Base-by-base conservation (phyloP, 2,888 invertebrate species). In the Gymnocheta viridis region DNA sequence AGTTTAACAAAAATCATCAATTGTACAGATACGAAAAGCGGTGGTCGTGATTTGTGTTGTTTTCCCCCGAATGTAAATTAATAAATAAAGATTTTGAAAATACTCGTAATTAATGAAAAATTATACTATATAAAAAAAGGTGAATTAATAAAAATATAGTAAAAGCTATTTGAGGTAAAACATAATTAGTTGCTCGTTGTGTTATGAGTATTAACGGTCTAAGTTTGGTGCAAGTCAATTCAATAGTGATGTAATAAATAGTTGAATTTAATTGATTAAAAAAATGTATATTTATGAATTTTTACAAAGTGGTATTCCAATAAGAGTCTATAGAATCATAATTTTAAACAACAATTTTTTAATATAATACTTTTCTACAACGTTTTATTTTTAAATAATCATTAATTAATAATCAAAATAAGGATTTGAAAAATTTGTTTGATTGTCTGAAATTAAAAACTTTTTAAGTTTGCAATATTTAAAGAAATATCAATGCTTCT, bases 1-100 rank as follows among this genome's bases (percentile, higher is more conserved):
- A 84, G 84, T 82, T 77, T 62, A 7, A 49, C 47, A 60, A 60
- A 62, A 72, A 82, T 73, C 77, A 49, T 78, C 84, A 84, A 73
- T 84, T 73, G 73, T 56, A 47, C 54, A 10, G 54, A 44, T 54
- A 81, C 29, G 62, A 24, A 60, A 56, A 78, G 77, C 81, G 72
- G 82, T 54, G 32, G 60, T 62, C 72, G 82, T 81, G 82, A 84
- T 84, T 84, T 84, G 47, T 77, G 67, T 62, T 32, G 7, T 29
- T 56, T 56, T 7, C 17, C 9, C 12, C 3, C 14, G 1, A 29
- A 38, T 35, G 14, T 2, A 44, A 58, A 38, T 4, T 19, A 73
- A 49, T 10, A 41, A 22, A 54, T 47, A 32, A 6, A 19, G 10
- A 35, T 24, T 32, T 24, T 27, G 9, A 49, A 49, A 22, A 60